phyloP scores from a whole-genome alignment of 2,113 vertebrate species.

The Phainopepla nitens region DNA sequence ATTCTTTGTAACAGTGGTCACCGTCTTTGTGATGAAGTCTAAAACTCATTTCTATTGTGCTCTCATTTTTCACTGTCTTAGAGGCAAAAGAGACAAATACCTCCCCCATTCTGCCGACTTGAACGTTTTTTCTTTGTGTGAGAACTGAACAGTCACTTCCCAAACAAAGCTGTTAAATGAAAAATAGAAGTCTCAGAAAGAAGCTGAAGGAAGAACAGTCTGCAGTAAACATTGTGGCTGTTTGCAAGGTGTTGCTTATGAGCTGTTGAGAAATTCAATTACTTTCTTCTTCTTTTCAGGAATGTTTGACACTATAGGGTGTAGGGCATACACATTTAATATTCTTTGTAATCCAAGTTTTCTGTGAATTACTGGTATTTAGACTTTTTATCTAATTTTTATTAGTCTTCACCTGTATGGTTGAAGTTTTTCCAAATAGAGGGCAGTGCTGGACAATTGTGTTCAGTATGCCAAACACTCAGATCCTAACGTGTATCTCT shows the following conservation, averaged over 20 bases:
- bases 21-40: not conserved
- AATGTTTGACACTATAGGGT: rapidly evolving
- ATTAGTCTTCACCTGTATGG: not conserved
- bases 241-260: not conserved
- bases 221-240: not conserved
- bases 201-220: not conserved
- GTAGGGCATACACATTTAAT: not conserved
- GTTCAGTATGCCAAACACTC: not conserved
- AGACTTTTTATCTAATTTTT: not conserved
- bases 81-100: not conserved
- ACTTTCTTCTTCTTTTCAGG: not conserved
- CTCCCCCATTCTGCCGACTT: not conserved
- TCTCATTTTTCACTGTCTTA: not conserved
- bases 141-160: not conserved
- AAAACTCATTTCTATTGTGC: not conserved
- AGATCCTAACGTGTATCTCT: not conserved
- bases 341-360: not conserved
- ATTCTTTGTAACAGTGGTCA: not conserved
- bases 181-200: not conserved
- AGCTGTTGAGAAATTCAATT: not conserved
- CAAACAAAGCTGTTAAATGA: not conserved
- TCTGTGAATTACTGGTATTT: not conserved
- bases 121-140: not conserved
- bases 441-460: not conserved
- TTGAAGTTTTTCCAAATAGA: not conserved